These are phyloP conservation scores for Antheraea mylitta DNA, from an alignment of 1,140 invertebrate genomes.

Conservation along the genomic window DNA sequence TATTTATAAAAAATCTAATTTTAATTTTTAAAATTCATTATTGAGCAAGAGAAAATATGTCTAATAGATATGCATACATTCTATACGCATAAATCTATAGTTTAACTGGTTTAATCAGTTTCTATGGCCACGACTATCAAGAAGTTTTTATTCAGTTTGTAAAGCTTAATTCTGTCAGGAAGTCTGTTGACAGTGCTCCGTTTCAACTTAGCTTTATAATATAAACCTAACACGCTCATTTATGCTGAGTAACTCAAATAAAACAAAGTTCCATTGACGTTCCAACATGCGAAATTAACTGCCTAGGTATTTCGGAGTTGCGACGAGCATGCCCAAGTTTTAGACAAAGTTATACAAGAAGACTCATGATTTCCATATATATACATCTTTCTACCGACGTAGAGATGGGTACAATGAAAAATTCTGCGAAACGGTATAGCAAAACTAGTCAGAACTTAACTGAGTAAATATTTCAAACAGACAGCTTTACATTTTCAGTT, in stretches of 20 bases:
- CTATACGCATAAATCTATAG: too few relatives aligned
- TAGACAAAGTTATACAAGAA: constrained; percentile 19
- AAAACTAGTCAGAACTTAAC: not conserved
- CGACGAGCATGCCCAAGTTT: constrained; percentile 19
- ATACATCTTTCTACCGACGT: not conserved
- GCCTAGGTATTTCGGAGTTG: constrained; percentile 17
- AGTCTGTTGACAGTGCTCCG: constrained; percentile 27
- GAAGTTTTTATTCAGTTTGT: not conserved
- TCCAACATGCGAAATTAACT: constrained; percentile 23
- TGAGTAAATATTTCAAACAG: not conserved
- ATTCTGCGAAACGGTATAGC: not conserved
- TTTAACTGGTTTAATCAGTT: too few relatives aligned
- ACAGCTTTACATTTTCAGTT: not conserved
- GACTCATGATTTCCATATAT: not conserved
- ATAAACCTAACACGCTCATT: constrained; percentile 27
- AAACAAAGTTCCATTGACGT: constrained; percentile 32
- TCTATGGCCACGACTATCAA: too few relatives aligned
- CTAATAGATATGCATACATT: too few relatives aligned
- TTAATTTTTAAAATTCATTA: too few relatives aligned
- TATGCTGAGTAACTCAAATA: constrained; percentile 31
- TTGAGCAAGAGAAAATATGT: too few relatives aligned
- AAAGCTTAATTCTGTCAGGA: constrained; percentile 12
- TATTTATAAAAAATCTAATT: too few relatives aligned
- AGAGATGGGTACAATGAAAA: not conserved
- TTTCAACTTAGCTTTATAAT: constrained; percentile 16